Evolutionary conservation across 2,888 invertebrate species (phyloP).

Genomic region (Ditylenchus weischeri): DNA sequence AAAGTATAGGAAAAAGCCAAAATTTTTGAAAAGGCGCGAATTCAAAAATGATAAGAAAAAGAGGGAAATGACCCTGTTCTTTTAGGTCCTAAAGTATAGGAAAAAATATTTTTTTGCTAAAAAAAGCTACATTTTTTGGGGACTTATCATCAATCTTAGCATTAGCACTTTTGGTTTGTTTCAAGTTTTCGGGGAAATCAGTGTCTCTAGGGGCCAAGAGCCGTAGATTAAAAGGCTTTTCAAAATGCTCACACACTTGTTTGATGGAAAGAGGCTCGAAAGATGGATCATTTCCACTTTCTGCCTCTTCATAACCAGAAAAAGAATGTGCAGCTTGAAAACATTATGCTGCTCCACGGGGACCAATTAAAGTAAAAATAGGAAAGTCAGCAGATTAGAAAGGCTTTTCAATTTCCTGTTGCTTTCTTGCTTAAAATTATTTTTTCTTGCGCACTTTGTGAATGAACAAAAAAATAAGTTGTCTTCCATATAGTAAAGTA

Average conservation of each 20-base stretch:
- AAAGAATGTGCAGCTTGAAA: not conserved
- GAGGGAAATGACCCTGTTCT: too few species aligned
- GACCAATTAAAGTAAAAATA: constrained; percentile 7
- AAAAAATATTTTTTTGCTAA: constrained; percentile 9
- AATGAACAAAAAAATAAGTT: too few species aligned
- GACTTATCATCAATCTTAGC: constrained; percentile 15
- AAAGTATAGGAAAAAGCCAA: not conserved
- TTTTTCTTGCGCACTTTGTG: too few species aligned
- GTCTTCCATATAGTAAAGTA: too few species aligned
- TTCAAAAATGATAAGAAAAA: too few species aligned
- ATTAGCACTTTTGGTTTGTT: constrained; percentile 3
- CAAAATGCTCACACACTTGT: not conserved
- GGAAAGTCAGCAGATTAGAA: constrained; percentile 6
- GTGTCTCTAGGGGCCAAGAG: not conserved
- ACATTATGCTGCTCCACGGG: constrained; percentile 4
- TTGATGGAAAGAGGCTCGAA: not conserved
- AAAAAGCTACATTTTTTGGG: not conserved
- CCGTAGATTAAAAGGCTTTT: constrained; percentile 15
- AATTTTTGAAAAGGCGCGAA: not conserved
- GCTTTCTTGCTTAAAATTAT: too few species aligned
- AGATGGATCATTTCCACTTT: constrained; percentile 3
- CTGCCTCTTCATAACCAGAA: constrained; percentile 6
- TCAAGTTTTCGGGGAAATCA: constrained; percentile 13
- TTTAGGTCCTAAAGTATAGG: not conserved
- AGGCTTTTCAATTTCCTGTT: not conserved